Conservation (phyloP, 2,797 vertebrate genomes). For the Hapalemur alaotrensis region DNA sequence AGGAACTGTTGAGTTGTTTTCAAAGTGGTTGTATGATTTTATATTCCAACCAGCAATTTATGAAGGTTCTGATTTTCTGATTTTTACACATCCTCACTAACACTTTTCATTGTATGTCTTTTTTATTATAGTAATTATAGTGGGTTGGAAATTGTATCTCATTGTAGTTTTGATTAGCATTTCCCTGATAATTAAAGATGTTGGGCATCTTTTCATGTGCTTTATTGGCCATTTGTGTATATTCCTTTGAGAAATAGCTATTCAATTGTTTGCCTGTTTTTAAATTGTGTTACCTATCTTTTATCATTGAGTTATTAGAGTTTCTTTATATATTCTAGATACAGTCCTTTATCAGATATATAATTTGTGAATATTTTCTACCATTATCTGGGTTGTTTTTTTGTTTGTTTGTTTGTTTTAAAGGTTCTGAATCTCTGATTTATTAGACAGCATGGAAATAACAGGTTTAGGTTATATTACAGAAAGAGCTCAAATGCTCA, state of each 20-base stretch:
- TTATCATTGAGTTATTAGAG: not conserved
- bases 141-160: not conserved
- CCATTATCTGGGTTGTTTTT: not conserved
- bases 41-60: not conserved
- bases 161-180: not conserved
- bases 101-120: not conserved
- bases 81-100: not conserved
- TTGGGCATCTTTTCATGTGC: not conserved
- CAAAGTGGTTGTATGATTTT: not conserved
- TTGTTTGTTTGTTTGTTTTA: conserved; percentile 40
- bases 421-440: conserved; percentile 75
- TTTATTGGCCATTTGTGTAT: not conserved
- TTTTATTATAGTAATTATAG: not conserved
- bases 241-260: not conserved
- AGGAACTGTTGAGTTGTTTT: not conserved
- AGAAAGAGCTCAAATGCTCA: conserved; percentile 58
- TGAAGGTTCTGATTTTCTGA: not conserved
- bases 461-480: conserved; percentile 16
- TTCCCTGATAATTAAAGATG: not conserved
- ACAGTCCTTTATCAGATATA: not conserved
- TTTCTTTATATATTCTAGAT: not conserved
- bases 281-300: not conserved
- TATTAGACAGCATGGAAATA: conserved; percentile 78
- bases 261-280: not conserved
- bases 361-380: not conserved